Evolutionary conservation across 2,888 invertebrate species (phyloP), one percentile per base, ranked within the genome.

Genomic region (Ormyrus labotus): DNA sequence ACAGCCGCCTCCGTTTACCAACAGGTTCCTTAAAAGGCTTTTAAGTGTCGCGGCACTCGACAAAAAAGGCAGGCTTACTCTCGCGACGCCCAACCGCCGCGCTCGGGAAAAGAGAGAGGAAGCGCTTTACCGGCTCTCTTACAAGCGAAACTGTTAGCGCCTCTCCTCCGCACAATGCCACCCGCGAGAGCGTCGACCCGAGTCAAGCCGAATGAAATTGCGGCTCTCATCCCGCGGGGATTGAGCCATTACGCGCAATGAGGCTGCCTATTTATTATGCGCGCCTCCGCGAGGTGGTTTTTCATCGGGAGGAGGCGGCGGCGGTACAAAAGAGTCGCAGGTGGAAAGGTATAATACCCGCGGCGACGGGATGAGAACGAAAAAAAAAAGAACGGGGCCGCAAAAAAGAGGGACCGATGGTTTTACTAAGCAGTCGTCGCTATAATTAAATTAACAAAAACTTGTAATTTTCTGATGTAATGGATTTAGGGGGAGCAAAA

Each of bases 61-160:
- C 11, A 60, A 50, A 70, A 50, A 69, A 69, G 19, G 50, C 10
- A 51, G 19, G 13, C n/a, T 50, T 51, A 34, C 34, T 34, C 34
- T 34, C 34, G 34, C 34, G 34, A 4, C 34, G 34, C 34, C 34
- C 34, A 34, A 34, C 34, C 57, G 57, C 13, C 69, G 57, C 69
- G 34, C 47, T 70, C 8, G 11, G 34, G 45, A 67, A n/a, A 9
- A 60, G 60, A 34, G 34, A 34, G 51, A 67, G 51, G 65, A 67
- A 34, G 55, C 55, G 13, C 13, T 34, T 11, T 67, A 51, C 53
- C 13, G 60, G 58, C 48, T 57, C 48, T 13, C n/a, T 19, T 45
- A 75, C 75, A 60, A 68, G 55, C 69, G 76, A 69, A 69, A 69
- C 69, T 75, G 75, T 75, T 75, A 75, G 53, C n/a, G 57, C 57